Percentiles rank a stretch among this genome's conserved stretches.
Evolutionary conservation across 2,113 vertebrate species (phyloP).

Genomic region (Burhinus oedicnemus): DNA sequence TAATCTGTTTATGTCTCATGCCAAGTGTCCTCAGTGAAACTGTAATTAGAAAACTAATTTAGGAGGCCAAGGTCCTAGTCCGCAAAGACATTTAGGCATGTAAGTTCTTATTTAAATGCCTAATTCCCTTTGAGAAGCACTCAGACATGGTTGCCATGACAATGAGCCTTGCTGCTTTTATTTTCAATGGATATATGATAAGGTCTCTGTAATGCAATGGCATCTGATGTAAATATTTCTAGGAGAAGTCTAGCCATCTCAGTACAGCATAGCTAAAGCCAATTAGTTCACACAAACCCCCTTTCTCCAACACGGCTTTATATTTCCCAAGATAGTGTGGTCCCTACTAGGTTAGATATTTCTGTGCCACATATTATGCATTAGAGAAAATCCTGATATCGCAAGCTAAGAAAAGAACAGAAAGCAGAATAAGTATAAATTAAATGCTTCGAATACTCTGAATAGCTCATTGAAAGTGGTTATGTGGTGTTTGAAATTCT

Average conservation of each 20-base stretch:
- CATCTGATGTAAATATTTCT: not conserved
- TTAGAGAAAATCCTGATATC: not conserved
- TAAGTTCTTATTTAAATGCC: not conserved
- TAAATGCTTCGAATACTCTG: not conserved
- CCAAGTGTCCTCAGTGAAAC: not conserved
- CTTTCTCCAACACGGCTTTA: not conserved
- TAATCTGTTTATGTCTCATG: not conserved
- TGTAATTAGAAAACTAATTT: slow-evolving; percentile 30
- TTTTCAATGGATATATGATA: not conserved
- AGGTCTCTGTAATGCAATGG: not conserved
- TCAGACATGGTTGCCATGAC: not conserved
- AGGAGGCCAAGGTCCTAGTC: not conserved
- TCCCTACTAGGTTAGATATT: not conserved
- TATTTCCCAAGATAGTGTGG: not conserved
- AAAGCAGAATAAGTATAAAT: not conserved
- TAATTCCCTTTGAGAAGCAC: not conserved
- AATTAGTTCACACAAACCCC: not conserved
- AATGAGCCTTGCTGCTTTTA: not conserved
- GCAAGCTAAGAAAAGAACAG: not conserved
- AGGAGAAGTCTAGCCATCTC: not conserved
- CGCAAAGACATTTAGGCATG: not conserved
- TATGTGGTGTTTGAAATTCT: too few relatives aligned
- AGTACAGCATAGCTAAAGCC: not conserved
- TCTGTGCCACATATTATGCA: not conserved
- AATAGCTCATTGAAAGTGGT: not conserved